Percentiles rank a stretch among this genome's conserved stretches.
Evolutionary conservation across 2,888 invertebrate species (phyloP).

Genomic region (Tubiluchus corallicola): DNA sequence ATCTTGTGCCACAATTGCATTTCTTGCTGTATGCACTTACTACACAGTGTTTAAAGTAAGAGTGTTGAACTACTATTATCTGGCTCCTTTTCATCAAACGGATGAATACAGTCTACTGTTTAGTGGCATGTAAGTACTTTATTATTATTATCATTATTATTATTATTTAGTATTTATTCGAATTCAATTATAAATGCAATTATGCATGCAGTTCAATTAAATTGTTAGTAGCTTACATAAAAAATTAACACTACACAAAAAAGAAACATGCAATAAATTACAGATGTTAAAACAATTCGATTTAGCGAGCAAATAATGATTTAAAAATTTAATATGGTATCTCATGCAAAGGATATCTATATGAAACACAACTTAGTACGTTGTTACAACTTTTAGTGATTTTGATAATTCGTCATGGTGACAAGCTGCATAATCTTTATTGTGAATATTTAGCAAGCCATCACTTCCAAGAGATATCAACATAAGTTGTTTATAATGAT

Average conservation of each 20-base stretch:
- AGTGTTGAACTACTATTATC: constrained; percentile 83
- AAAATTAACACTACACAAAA: neutral
- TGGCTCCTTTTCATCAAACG: constrained; percentile 93
- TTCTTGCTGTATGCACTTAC: constrained; percentile 92
- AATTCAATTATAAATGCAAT: constrained; percentile 4
- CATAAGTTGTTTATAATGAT: no score
- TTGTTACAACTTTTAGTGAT: no score
- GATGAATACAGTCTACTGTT: constrained; percentile 97
- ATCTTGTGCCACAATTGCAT: constrained; percentile 84
- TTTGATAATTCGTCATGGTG: no score
- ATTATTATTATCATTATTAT: neutral
- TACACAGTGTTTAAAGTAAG: constrained; percentile 91
- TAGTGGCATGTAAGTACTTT: constrained; percentile 60
- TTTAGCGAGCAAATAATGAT: no score
- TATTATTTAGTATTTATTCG: neutral
- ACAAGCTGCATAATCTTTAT: no score
- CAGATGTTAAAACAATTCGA: no score
- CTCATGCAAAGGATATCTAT: no score
- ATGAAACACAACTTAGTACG: no score
- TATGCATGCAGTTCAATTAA: constrained; percentile 7
- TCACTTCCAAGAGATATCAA: no score
- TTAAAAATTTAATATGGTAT: no score
- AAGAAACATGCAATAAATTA: no score
- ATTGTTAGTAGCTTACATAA: constrained; percentile 4
- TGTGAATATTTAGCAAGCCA: no score